Percentiles rank a stretch among this genome's conserved stretches.
phyloP scores from a whole-genome alignment of 2,888 invertebrate genomes.

The Cheilosia vulpina region DNA sequence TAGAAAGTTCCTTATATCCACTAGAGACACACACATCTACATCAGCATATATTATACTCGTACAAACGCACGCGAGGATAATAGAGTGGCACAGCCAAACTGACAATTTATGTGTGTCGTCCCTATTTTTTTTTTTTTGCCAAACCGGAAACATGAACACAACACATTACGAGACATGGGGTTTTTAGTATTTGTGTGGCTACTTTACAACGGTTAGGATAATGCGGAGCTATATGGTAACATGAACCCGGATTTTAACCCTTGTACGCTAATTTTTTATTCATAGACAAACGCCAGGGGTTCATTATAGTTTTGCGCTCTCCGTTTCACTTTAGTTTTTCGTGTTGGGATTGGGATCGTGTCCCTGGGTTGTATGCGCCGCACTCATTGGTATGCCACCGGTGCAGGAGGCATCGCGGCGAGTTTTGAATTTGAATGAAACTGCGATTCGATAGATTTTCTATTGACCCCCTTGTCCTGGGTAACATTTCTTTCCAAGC shows the following conservation, averaged over 20 bases:
- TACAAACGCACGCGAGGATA: slow-evolving; percentile 36
- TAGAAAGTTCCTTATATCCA: slow-evolving; percentile 71
- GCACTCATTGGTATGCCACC: slow-evolving; percentile 62
- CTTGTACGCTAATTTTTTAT: slow-evolving; percentile 75
- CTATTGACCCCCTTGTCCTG: slow-evolving; percentile 54
- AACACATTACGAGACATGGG: slow-evolving; percentile 69
- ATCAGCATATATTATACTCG: neutral
- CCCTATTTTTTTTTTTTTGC: slow-evolving; percentile 63
- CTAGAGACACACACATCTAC: slow-evolving; percentile 37
- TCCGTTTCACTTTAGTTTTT: slow-evolving; percentile 14
- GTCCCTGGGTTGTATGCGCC: neutral
- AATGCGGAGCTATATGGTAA: slow-evolving; percentile 47
- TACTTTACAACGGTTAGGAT: slow-evolving; percentile 70
- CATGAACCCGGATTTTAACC: slow-evolving; percentile 73
- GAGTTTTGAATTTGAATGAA: slow-evolving; percentile 69
- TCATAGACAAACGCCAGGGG: slow-evolving; percentile 73
- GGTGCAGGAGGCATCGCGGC: slow-evolving; percentile 54
- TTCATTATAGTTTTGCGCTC: slow-evolving; percentile 65
- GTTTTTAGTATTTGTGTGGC: slow-evolving; percentile 70
- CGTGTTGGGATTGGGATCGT: slow-evolving; percentile 10
- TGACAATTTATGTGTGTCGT: slow-evolving; percentile 68
- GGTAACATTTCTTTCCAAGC: neutral
- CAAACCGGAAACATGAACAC: slow-evolving; percentile 73
- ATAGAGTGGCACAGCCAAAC: slow-evolving; percentile 57
- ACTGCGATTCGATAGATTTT: slow-evolving; percentile 67